Base-by-base conservation (phyloP, 1,140 invertebrate species). In the Hyles vespertilio region DNA sequence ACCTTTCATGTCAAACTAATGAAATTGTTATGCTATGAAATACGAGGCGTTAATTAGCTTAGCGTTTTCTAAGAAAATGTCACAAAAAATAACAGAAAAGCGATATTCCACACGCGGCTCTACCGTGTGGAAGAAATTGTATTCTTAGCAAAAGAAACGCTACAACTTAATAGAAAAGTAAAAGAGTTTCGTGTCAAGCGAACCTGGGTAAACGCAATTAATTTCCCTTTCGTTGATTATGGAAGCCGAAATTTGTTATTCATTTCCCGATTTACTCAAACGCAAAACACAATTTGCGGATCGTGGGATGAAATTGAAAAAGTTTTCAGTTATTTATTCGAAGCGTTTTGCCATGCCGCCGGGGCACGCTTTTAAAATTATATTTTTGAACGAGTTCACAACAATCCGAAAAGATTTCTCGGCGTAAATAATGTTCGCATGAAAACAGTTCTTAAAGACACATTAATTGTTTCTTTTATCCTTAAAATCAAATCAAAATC, bases 261-360 rank as follows among this genome's bases (percentile, higher is more conserved):
- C 81, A 82, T 84, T 84, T 84, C 72, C 65, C 70, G 74, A 84
- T 84, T 84, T 82, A 84, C 76, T 84, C 72, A 81, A 77, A 81
- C 78, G 77, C 74, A 84, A 84, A 84, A 87, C 74, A 87, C 81
- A 84, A 84, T 87, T 84, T 82, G 70, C 70, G 73, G 76, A 79
- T 80, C 70, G 75, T 60, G 69, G 71, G 74, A 67, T 84, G 75
- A 82, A 84, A 87, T 84, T 87, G 81, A 87, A 87, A 87, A 87
- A 84, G 81, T 87, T 87, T 81, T 74, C 72, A 77, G 77, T 82
- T 86, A 84, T 83, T 87, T 87, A 87, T 84, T 80, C 77, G 72
- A 67, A 79, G 55, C 75, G 69, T 68, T 72, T 72, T 70, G 57
- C 67, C 65, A 67, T 74, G 59, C 67, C 66, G 65, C 63, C 61